These are phyloP conservation scores for Marronus borbonicus DNA, from an alignment of 2,888 invertebrate species.

Conservation along the genomic window DNA sequence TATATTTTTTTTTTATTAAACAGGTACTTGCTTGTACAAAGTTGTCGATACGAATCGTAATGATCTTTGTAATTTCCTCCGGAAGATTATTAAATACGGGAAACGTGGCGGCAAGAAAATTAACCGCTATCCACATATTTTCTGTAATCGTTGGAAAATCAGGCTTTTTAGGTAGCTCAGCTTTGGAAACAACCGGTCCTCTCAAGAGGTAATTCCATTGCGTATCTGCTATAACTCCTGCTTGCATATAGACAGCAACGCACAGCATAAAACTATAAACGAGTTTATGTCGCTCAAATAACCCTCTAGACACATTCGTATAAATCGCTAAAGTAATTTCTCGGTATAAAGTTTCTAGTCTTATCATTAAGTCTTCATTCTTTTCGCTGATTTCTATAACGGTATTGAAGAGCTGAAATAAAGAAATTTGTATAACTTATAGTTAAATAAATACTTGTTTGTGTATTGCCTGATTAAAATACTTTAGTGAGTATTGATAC, in stretches of 20 bases:
- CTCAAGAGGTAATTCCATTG: constrained; percentile 88
- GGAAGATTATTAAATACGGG: constrained; percentile 73
- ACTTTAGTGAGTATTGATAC: constrained; percentile 96
- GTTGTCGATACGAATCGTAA: constrained; percentile 75
- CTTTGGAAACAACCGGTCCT: constrained; percentile 77
- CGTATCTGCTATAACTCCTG: constrained; percentile 73
- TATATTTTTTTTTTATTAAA: background rate
- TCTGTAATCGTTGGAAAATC: constrained; percentile 75
- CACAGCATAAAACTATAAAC: constrained; percentile 90
- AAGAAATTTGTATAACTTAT: background rate
- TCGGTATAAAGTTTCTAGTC: constrained; percentile 80
- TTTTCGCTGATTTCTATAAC: constrained; percentile 86
- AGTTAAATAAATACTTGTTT: background rate
- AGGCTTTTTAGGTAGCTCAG: constrained; percentile 75
- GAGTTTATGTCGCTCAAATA: constrained; percentile 93
- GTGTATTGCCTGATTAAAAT: constrained; percentile 80
- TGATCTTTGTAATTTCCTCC: constrained; percentile 73
- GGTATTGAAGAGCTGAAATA: constrained; percentile 74
- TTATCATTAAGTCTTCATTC: constrained; percentile 76
- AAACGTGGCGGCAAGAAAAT: constrained; percentile 77
- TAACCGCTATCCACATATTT: constrained; percentile 79
- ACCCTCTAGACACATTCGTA: constrained; percentile 89
- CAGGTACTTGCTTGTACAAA: constrained; percentile 73
- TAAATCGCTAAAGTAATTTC: constrained; percentile 89
- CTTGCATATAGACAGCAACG: constrained; percentile 81